Evolutionary conservation across 2,888 invertebrate species (phyloP), one percentile per base, ranked within the genome.

Genomic region (Rhagophthalmus giganteus): DNA sequence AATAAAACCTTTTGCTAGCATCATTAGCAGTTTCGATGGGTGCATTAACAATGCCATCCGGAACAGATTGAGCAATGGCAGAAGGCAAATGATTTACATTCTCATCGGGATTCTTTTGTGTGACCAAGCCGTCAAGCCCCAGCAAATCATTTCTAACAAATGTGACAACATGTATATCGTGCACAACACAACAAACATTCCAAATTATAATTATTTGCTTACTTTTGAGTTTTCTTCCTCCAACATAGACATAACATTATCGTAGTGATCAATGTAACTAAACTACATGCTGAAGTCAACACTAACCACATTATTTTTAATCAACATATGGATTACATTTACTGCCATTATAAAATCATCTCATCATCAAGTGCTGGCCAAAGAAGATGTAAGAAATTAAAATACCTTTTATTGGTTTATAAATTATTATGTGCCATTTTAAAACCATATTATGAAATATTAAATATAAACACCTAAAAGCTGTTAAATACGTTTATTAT

Each of bases 61-160:
- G 61, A 52, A 63, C 59, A 63, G 62, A 65, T 15, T 61, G 55
- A 45, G 65, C 61, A 59, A 65, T 65, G 57, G 69, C 67, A 44
- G 71, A 67, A 26, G 75, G 74, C 60, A 76, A 72, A 61, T 76
- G 74, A 64, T 79, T 77, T 56, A 79, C 74, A 65, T 79, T 78
- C 65, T 81, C 81, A 65, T 86, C 86, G 33, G 84, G 83, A 75
- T 85, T 84, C 71, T 83, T 85, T 64, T 85, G 78, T 65, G 83
- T 86, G 55, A 86, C 86, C 82, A 85, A 84, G 70, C 86, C 86
- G 70, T 83, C 81, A 66, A 86, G 78, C 51, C 86, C 86, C 72
- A 83, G 76, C 73, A 85, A 80, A 71, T 86, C 86, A 79, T 83
- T 84, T 79, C 86, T 84, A 69, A 66, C 57, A 49, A 53, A 30